A percentile compares a stretch with the other conserved stretches of the same genome.
phyloP scores from a whole-genome alignment of 1,140 invertebrate genomes.

The Phthorimaea operculella region DNA sequence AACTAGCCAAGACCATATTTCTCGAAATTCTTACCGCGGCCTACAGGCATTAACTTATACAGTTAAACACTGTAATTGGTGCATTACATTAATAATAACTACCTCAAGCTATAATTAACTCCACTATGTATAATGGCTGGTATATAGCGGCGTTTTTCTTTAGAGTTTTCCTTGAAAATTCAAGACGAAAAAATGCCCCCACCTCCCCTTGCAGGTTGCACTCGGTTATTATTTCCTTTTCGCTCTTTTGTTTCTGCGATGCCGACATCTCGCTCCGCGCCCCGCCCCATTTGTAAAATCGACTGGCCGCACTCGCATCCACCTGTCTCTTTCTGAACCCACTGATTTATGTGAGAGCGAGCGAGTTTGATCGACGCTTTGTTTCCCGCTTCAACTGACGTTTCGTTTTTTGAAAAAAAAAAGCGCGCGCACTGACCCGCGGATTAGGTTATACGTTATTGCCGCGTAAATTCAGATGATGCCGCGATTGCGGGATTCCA shows the following conservation, averaged over 20 bases:
- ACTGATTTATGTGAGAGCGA: constrained; percentile 66
- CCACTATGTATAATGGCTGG: constrained; percentile 7
- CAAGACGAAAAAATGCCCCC: constrained; percentile 34
- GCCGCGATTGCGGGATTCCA: constrained; percentile 44
- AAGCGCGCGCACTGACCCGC: constrained; percentile 23
- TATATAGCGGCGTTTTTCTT: constrained; percentile 44
- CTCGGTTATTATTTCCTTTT: constrained; percentile 56
- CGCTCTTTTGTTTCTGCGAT: constrained; percentile 60
- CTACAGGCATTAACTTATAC: constrained; percentile 4
- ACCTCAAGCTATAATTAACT: constrained; percentile 17
- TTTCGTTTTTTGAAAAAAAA: constrained; percentile 31
- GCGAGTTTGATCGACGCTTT: constrained; percentile 55
- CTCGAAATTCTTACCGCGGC: background rate
- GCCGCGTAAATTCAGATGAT: constrained; percentile 57
- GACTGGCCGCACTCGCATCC: constrained; percentile 44
- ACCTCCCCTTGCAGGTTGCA: constrained; percentile 50
- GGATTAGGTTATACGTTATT: constrained; percentile 33
- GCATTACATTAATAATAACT: constrained; percentile 19
- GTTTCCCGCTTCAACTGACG: constrained; percentile 34
- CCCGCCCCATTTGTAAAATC: constrained; percentile 66
- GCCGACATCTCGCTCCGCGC: constrained; percentile 54
- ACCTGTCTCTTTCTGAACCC: constrained; percentile 61
- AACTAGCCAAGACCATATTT: background rate
- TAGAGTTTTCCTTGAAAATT: constrained; percentile 54
- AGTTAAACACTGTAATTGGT: constrained; percentile 7